Conservation (phyloP, 1,140 invertebrate genomes). For the Carposina sasakii region DNA sequence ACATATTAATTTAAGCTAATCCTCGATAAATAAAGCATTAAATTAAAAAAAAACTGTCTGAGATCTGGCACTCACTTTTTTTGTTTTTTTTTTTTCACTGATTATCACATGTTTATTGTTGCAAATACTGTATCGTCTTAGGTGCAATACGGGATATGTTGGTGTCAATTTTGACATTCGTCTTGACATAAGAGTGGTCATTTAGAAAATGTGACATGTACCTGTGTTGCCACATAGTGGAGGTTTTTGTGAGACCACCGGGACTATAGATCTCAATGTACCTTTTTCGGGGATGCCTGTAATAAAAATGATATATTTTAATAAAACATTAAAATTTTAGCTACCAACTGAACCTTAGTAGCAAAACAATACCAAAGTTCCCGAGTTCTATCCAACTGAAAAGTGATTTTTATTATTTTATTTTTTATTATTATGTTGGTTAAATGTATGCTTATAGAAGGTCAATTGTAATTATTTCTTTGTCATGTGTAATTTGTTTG, state of each 20-base stretch:
- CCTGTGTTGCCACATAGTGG: constrained; percentile 38
- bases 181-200: not conserved
- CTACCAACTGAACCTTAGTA: too few relatives aligned
- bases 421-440: too few relatives aligned
- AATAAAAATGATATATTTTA: constrained; percentile 13
- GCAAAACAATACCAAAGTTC: too few relatives aligned
- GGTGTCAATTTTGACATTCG: too few relatives aligned
- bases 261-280: constrained; percentile 53
- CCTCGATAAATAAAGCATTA: constrained; percentile 36
- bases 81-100: constrained; percentile 56
- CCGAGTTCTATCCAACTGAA: too few relatives aligned
- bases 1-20: too few relatives aligned
- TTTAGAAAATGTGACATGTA: constrained; percentile 21
- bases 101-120: constrained; percentile 56
- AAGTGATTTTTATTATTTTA: too few relatives aligned
- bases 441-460: too few relatives aligned
- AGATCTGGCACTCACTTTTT: constrained; percentile 65
- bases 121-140: constrained; percentile 65
- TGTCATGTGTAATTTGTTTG: too few relatives aligned
- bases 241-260: constrained; percentile 41
- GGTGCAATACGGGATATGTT: constrained; percentile 56
- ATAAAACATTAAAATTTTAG: too few relatives aligned
- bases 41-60: constrained; percentile 54
- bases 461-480: too few relatives aligned
- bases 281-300: constrained; percentile 56